Evolutionary conservation across 64 coral and sea anemone genomes (phyloP).

Genomic region (Montipora capricornis): DNA sequence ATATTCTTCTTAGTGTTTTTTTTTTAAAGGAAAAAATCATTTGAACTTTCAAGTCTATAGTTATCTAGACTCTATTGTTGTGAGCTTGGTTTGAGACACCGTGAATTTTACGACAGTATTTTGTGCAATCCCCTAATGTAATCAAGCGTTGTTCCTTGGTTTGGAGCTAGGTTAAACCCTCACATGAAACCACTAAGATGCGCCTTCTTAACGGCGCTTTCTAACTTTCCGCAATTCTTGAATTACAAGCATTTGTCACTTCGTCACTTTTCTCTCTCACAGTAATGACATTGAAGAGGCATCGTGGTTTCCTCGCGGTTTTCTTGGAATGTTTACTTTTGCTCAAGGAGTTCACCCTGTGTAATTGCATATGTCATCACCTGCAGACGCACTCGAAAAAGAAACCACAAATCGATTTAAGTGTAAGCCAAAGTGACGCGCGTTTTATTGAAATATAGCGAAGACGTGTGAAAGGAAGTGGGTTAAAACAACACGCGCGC

Average conservation of each 20-base stretch:
- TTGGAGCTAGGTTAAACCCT: too few relatives aligned
- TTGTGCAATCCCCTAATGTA: too few relatives aligned
- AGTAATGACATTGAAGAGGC: not conserved
- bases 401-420: conserved; percentile 21
- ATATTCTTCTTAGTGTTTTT: too few relatives aligned
- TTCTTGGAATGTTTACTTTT: conserved; percentile 31
- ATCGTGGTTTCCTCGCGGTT: conserved; percentile 5
- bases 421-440: not conserved
- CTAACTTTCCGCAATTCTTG: not conserved
- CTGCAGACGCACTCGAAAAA: conserved; percentile 6
- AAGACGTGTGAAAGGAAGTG: conserved; percentile 25
- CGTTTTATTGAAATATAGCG: conserved; percentile 20
- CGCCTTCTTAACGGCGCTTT: too few relatives aligned
- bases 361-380: conserved; percentile 20
- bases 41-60: too few relatives aligned
- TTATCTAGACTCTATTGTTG: too few relatives aligned
- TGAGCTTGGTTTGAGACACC: too few relatives aligned
- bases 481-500: conserved; percentile 1
- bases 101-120: too few relatives aligned
- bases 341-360: not conserved
- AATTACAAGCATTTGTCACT: not conserved
- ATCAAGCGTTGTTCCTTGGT: too few relatives aligned
- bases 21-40: too few relatives aligned
- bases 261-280: not conserved
- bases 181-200: too few relatives aligned